Evolutionary conservation across 2,888 invertebrate species (phyloP).

Genomic region (Eretmocerus hayati): DNA sequence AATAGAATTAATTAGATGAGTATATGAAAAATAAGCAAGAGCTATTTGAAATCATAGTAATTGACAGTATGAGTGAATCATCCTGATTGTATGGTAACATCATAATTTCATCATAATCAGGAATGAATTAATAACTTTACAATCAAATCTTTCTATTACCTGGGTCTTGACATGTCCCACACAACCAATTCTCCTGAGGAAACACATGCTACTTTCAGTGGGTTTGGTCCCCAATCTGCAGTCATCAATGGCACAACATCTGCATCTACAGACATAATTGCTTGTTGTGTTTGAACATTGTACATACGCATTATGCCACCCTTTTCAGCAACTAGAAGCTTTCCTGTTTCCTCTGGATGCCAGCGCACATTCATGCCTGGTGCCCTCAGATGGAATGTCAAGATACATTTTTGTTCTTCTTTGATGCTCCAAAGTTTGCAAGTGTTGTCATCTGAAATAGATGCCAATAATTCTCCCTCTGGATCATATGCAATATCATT

Average conservation of each 20-base stretch:
- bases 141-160: slow-evolving; percentile 44
- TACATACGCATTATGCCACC: slow-evolving; percentile 67
- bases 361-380: slow-evolving; percentile 62
- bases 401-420: slow-evolving; percentile 50
- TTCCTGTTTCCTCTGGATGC: slow-evolving; percentile 63
- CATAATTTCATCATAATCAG: not conserved
- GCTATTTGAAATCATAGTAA: no score
- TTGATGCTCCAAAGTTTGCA: slow-evolving; percentile 61
- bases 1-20: no score
- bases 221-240: slow-evolving; percentile 66
- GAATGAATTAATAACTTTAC: not conserved
- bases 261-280: slow-evolving; percentile 60
- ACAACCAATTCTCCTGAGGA: slow-evolving; percentile 61
- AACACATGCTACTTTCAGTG: slow-evolving; percentile 56
- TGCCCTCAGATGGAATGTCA: slow-evolving; percentile 58
- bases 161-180: slow-evolving; percentile 62
- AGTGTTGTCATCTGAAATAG: slow-evolving; percentile 70
- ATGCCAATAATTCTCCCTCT: slow-evolving; percentile 62
- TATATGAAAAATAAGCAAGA: no score
- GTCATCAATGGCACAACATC: slow-evolving; percentile 57
- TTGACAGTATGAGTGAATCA: no score
- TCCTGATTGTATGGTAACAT: no score
- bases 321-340: slow-evolving; percentile 69
- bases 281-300: slow-evolving; percentile 60
- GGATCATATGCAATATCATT: slow-evolving; percentile 65